phyloP scores from a whole-genome alignment of 2,113 vertebrate species.

The Pelobates fuscus region DNA sequence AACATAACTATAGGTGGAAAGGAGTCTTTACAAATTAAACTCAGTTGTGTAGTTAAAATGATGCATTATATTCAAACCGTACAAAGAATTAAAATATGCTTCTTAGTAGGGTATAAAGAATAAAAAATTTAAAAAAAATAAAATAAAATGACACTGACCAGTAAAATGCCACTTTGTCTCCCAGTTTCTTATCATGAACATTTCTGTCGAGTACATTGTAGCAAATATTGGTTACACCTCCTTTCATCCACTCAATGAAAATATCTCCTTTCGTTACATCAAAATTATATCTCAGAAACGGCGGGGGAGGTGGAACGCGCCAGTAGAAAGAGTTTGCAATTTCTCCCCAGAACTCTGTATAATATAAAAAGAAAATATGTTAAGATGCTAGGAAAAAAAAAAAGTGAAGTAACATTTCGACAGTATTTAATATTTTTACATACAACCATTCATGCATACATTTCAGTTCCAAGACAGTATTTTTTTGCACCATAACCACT shows the following conservation, averaged over 20 bases:
- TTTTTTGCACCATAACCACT: no score
- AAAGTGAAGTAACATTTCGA: no score
- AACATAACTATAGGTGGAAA: no score
- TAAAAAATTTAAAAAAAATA: no score
- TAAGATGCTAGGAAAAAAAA: background rate
- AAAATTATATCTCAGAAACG: constrained; percentile 90
- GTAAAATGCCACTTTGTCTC: constrained; percentile 92
- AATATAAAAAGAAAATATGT: background rate
- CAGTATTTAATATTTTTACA: no score
- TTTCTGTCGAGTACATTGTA: constrained; percentile 95
- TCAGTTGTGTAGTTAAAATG: no score
- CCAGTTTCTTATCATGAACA: constrained; percentile 84
- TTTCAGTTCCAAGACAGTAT: no score
- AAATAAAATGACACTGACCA: constrained; percentile 71
- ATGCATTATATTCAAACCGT: no score
- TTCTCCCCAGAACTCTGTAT: constrained; percentile 88
- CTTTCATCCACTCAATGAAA: constrained; percentile 93
- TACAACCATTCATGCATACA: no score
- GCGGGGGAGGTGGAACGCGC: constrained; percentile 81
- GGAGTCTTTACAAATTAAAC: no score
- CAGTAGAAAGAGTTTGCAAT: constrained; percentile 92
- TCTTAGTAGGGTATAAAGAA: no score
- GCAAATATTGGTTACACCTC: constrained; percentile 94
- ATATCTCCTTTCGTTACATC: constrained; percentile 93
- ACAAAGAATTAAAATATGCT: no score